phyloP scores from a whole-genome alignment of 2,113 vertebrate species.

The Noctilio leporinus region DNA sequence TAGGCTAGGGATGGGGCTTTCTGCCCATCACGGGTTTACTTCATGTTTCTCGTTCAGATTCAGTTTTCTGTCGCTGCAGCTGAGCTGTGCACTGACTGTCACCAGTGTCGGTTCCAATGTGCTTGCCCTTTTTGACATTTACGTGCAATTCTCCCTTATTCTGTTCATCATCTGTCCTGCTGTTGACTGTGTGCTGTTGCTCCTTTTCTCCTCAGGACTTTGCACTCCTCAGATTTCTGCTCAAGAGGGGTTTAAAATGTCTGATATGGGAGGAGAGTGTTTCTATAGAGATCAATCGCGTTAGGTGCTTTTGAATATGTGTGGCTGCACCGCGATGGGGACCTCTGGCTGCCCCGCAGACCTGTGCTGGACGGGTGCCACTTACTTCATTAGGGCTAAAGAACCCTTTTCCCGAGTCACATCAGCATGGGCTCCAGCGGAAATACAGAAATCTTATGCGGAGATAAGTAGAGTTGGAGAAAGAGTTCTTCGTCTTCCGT shows the following conservation, averaged over 20 bases:
- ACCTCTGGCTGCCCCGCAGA: neutral
- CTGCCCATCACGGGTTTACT: neutral
- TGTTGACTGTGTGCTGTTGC: neutral
- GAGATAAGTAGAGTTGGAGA: neutral
- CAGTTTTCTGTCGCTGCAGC: neutral
- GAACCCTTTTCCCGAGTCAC: neutral
- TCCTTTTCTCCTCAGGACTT: neutral
- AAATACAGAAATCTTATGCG: neutral
- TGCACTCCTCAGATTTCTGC: neutral
- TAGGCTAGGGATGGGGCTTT: fast-evolving
- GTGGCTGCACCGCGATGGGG: neutral
- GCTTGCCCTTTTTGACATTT: neutral
- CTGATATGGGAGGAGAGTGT: neutral
- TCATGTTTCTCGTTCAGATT: neutral
- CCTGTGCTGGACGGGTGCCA: neutral
- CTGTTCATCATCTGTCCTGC: neutral
- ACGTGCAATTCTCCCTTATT: neutral
- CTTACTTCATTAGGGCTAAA: neutral
- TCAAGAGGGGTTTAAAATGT: neutral
- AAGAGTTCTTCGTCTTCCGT: neutral
- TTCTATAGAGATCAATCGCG: too few species aligned
- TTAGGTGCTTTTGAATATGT: fast-evolving
- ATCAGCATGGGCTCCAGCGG: neutral
- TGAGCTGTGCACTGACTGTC: neutral
- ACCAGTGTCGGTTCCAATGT: neutral